Conservation (phyloP, 2,797 vertebrate genomes). For the Silurus aristotelis region DNA sequence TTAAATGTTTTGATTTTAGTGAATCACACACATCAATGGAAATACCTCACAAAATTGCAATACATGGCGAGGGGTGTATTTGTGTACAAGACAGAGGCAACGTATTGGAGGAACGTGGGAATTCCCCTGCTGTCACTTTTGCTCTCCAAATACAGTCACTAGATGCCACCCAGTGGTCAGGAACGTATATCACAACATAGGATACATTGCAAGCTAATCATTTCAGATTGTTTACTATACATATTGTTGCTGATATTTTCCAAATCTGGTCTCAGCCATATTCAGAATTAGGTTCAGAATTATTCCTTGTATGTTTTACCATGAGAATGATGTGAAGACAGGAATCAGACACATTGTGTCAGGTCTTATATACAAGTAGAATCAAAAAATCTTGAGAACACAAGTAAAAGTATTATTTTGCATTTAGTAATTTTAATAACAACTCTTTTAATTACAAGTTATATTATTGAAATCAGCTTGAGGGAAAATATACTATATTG, state of each 20-base stretch:
- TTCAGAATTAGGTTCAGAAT: not conserved
- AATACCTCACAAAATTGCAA: not conserved
- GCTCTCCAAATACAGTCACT: conserved; percentile 59
- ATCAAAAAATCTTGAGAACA: not conserved
- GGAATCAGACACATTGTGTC: not conserved
- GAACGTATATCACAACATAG: conserved; percentile 51
- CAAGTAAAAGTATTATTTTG: not conserved
- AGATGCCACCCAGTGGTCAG: conserved; percentile 68
- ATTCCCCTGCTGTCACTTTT: conserved; percentile 58
- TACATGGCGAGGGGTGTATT: not conserved
- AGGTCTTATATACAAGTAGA: not conserved
- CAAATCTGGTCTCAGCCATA: not conserved
- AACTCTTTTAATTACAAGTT: not conserved
- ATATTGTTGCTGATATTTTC: not conserved
- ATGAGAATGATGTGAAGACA: not conserved
- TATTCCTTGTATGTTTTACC: not conserved
- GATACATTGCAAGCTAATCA: not conserved
- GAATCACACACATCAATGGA: conserved; percentile 15
- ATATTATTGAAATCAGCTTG: not conserved
- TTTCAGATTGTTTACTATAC: not conserved
- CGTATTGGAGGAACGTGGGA: conserved; percentile 64
- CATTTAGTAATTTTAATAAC: not conserved
- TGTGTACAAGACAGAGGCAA: conserved; percentile 45
- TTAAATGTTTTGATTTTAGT: not conserved
- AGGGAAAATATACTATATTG: not conserved